A percentile compares a stretch with the other conserved stretches of the same genome.
These are phyloP conservation scores for Tinea trinotella DNA, from an alignment of 2,888 invertebrate genomes.

Conservation along the genomic window DNA sequence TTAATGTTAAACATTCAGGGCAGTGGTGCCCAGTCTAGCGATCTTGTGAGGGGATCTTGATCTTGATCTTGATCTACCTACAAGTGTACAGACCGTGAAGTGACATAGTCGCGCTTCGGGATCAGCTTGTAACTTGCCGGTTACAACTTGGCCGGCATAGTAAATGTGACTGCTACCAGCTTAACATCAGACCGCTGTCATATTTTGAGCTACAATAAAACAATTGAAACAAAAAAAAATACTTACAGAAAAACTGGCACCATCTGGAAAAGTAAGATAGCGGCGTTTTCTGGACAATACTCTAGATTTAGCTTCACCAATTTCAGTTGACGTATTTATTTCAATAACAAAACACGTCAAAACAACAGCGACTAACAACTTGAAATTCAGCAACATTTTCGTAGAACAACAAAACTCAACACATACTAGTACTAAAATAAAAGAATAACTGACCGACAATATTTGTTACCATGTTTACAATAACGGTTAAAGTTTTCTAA, in stretches of 20 bases:
- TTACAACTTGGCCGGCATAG: no score
- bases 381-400: background rate
- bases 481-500: background rate
- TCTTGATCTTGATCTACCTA: background rate
- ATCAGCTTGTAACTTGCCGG: no score
- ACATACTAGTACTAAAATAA: conserved; percentile 4
- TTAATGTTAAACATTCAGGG: background rate
- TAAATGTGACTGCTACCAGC: no score
- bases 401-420: background rate
- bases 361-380: conserved; percentile 19
- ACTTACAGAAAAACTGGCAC: conserved; percentile 79
- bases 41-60: background rate
- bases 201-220: no score
- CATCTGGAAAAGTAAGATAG: conserved; percentile 80
- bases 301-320: conserved; percentile 20
- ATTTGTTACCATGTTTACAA: background rate
- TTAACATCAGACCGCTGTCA: no score
- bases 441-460: conserved; percentile 11
- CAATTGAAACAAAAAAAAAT: conserved; percentile 21
- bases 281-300: conserved; percentile 72
- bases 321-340: conserved; percentile 24
- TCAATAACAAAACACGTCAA: conserved; percentile 23
- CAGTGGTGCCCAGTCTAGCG: background rate
- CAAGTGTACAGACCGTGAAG: background rate
- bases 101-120: no score